These are phyloP conservation scores for Ennomos quercinarius DNA, from an alignment of 2,888 invertebrate genomes.

Conservation along the genomic window DNA sequence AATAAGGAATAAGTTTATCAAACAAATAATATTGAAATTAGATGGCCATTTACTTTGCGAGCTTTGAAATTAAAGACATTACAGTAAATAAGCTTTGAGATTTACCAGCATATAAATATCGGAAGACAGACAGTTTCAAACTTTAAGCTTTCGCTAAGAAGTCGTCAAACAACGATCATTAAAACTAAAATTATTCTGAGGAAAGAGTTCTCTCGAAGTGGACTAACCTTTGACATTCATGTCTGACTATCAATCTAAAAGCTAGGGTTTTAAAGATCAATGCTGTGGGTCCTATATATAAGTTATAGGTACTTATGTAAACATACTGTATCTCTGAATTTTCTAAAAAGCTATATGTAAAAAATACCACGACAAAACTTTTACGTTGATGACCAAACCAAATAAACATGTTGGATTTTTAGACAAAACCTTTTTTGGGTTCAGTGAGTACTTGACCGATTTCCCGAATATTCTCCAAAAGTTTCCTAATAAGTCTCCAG, in stretches of 20 bases:
- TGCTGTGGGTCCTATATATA: constrained; percentile 7
- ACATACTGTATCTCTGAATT: too few species aligned
- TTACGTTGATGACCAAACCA: neutral
- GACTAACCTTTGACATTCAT: constrained; percentile 38
- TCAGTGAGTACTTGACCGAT: constrained; percentile 35
- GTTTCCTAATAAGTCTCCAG: constrained; percentile 56
- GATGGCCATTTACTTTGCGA: constrained; percentile 13
- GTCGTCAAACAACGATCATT: constrained; percentile 43
- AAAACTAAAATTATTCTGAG: constrained; percentile 42
- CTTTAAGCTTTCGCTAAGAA: constrained; percentile 35
- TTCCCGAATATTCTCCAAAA: constrained; percentile 51
- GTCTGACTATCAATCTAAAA: constrained; percentile 34
- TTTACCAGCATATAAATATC: constrained; percentile 27
- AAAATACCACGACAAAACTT: neutral
- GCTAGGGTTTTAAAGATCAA: constrained; percentile 24
- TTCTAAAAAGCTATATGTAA: neutral
- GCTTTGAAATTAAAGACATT: constrained; percentile 16
- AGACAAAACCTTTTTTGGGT: constrained; percentile 26
- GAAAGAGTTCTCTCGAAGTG: constrained; percentile 37
- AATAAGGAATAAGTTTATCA: too few species aligned
- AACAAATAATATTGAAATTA: constrained; percentile 21
- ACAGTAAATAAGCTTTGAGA: constrained; percentile 26
- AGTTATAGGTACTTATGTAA: neutral
- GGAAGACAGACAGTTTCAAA: constrained; percentile 34
- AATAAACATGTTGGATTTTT: constrained; percentile 13